Conservation (phyloP, 2,113 vertebrate genomes). For the Probosciger aterrimus region DNA sequence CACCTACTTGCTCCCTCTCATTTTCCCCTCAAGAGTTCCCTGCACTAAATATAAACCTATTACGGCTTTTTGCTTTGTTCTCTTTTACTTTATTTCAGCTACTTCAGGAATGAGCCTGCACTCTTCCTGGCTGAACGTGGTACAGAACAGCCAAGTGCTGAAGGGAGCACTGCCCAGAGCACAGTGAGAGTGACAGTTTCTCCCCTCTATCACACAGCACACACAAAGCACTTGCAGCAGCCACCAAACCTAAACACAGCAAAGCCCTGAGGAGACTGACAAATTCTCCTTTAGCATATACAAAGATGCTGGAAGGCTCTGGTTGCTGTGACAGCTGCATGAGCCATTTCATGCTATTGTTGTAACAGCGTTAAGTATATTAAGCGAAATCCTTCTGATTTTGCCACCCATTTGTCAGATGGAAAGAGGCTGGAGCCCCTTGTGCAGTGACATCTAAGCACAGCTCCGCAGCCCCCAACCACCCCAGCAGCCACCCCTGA, state of each 20-base stretch:
- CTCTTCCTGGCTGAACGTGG: not conserved
- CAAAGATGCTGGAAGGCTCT: not conserved
- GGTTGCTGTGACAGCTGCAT: not conserved
- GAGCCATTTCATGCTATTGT: not conserved
- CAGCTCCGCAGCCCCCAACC: slow-evolving; percentile 49
- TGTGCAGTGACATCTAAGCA: slow-evolving; percentile 9
- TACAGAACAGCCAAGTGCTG: not conserved
- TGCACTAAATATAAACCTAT: not conserved
- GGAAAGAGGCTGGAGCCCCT: not conserved
- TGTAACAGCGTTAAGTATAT: not conserved
- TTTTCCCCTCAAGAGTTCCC: not conserved
- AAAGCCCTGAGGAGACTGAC: slow-evolving; percentile 2
- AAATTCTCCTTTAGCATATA: not conserved
- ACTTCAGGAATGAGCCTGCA: not conserved
- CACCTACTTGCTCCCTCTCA: not conserved
- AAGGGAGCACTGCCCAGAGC: not conserved
- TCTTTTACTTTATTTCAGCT: not conserved
- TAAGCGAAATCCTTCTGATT: not conserved
- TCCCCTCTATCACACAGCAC: not conserved
- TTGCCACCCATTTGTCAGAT: not conserved
- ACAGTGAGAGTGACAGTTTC: accelerated
- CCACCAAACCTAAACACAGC: not conserved
- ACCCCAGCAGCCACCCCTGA: not conserved
- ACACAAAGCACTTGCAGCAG: not conserved
- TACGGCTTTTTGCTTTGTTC: not conserved